Evolutionary conservation across 1,140 invertebrate genomes (phyloP).

Genomic region (Popillia japonica): DNA sequence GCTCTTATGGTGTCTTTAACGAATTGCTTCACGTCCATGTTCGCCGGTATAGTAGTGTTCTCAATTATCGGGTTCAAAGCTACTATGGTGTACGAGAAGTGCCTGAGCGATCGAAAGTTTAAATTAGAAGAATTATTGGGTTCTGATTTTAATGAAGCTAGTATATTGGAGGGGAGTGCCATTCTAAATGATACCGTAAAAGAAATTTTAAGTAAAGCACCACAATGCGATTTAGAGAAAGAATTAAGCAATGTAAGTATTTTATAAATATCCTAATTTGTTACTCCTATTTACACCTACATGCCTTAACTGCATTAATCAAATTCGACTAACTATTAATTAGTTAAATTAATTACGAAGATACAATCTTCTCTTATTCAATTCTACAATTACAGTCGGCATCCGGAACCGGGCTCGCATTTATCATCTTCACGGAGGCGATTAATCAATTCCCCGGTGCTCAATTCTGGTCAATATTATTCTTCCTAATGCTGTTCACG

Average conservation of each 20-base stretch:
- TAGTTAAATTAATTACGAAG: too few relatives aligned
- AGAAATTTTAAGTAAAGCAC: constrained; percentile 66
- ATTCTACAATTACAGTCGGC: constrained; percentile 74
- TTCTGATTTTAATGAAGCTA: constrained; percentile 61
- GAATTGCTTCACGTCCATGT: constrained; percentile 96
- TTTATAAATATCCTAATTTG: neutral
- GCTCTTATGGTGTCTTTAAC: constrained; percentile 93
- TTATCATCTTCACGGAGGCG: constrained; percentile 96
- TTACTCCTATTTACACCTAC: too few relatives aligned
- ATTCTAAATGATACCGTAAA: constrained; percentile 66
- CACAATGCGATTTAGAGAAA: constrained; percentile 83
- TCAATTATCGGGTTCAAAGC: constrained; percentile 97
- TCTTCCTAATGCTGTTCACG: constrained; percentile 96
- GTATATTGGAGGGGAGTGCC: constrained; percentile 65
- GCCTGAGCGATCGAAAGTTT: constrained; percentile 70
- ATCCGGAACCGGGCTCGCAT: constrained; percentile 91
- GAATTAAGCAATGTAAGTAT: constrained; percentile 87
- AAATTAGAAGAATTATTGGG: constrained; percentile 68
- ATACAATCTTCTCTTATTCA: neutral
- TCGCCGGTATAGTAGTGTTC: constrained; percentile 97
- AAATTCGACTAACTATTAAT: too few relatives aligned
- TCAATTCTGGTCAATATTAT: constrained; percentile 92
- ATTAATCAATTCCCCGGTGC: constrained; percentile 95
- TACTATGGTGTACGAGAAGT: constrained; percentile 82
- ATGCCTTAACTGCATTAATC: too few relatives aligned